Percentiles rank a stretch among this genome's conserved stretches.
These are phyloP conservation scores for Albula goreensis DNA, from an alignment of 2,113 vertebrate genomes.

Conservation along the genomic window DNA sequence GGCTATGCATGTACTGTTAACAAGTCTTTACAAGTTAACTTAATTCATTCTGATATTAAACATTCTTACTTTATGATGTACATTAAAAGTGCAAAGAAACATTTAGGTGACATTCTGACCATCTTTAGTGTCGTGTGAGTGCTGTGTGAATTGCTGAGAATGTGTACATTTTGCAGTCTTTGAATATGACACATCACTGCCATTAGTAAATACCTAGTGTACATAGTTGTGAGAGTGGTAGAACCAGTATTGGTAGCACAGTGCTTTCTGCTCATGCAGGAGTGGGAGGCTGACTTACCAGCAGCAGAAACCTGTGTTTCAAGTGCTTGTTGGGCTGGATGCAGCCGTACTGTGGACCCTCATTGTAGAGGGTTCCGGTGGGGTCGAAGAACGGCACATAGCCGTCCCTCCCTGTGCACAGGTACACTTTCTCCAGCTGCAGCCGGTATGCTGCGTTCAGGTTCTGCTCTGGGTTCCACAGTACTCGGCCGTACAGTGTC, in stretches of 20 bases:
- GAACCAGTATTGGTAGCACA: neutral
- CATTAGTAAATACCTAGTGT: neutral
- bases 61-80: too few relatives aligned
- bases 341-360: slow-evolving; percentile 95
- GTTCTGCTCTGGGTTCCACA: slow-evolving; percentile 96
- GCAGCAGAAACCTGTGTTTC: slow-evolving; percentile 90
- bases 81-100: too few relatives aligned
- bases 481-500: slow-evolving; percentile 86
- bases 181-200: neutral
- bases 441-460: slow-evolving; percentile 90
- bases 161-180: neutral
- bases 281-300: slow-evolving; percentile 70
- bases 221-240: neutral
- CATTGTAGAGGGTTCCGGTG: slow-evolving; percentile 91
- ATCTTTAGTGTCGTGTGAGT: too few relatives aligned
- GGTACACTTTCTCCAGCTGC: slow-evolving; percentile 95
- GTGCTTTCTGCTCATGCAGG: neutral
- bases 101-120: too few relatives aligned
- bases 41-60: too few relatives aligned
- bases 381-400: slow-evolving; percentile 97
- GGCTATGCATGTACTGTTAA: too few relatives aligned
- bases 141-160: too few relatives aligned
- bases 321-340: slow-evolving; percentile 94
- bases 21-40: too few relatives aligned
- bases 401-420: slow-evolving; percentile 91